phyloP scores from a whole-genome alignment of 1,140 invertebrate genomes.

The Papilio dardanus region DNA sequence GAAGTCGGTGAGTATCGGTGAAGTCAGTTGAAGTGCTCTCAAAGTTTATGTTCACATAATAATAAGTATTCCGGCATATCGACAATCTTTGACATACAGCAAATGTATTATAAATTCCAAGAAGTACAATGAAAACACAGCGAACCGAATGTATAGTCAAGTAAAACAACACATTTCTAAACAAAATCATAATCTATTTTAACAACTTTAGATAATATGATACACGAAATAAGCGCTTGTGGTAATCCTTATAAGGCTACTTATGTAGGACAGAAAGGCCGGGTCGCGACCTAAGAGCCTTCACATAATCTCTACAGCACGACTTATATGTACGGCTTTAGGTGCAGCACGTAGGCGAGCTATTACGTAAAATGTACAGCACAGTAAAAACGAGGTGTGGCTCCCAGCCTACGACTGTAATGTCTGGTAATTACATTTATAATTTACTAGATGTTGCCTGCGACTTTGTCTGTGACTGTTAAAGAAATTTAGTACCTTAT shows the following conservation, averaged over 20 bases:
- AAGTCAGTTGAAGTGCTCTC: neutral
- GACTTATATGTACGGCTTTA: slow-evolving; percentile 5
- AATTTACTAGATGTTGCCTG: neutral
- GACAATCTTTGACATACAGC: neutral
- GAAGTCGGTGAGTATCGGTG: slow-evolving; percentile 62
- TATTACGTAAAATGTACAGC: slow-evolving; percentile 2
- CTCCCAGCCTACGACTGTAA: slow-evolving; percentile 1
- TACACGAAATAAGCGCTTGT: too few species aligned
- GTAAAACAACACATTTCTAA: too few species aligned
- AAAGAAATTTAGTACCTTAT: neutral
- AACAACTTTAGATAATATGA: too few species aligned
- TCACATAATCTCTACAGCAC: neutral
- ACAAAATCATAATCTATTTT: too few species aligned
- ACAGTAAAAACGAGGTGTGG: slow-evolving; percentile 1
- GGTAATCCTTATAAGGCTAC: neutral
- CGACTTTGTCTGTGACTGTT: neutral
- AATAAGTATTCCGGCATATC: too few species aligned
- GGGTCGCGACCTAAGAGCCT: slow-evolving; percentile 10
- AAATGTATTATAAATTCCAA: too few species aligned
- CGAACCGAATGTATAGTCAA: too few species aligned
- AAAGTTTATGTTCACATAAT: neutral
- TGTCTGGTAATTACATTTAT: neutral
- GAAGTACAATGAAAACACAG: too few species aligned
- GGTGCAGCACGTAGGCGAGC: neutral
- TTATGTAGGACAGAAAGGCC: slow-evolving; percentile 1